Evolutionary conservation across 2,797 vertebrate species (phyloP), one percentile per base, ranked within the genome.

Genomic region (Vireo griseus): DNA sequence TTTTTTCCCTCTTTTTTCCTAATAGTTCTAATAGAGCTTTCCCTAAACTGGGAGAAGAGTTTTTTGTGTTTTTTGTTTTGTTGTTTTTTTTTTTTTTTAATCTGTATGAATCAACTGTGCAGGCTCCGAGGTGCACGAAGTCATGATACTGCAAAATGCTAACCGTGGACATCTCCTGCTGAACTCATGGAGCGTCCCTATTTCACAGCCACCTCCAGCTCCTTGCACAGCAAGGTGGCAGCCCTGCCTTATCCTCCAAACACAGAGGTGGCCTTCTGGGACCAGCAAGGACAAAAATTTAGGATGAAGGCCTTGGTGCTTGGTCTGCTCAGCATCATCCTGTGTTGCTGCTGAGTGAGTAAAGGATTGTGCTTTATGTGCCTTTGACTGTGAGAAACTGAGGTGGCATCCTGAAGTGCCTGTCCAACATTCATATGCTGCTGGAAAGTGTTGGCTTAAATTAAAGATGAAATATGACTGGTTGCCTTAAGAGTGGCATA

Each of bases 191-290:
- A 33, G 37, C 5, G 5, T 9, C 20, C 20, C 6, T 44, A 6
- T 73, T 59, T 83, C 31, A 3, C 69, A 55, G 55, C 72, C 45
- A 42, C 26, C 24, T 72, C 35, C 31, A 52, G 39, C 76, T 68
- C 28, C 40, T 39, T 3, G 1, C 0, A 1, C 33, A 66, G 51
- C 0, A 0, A 57, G 39, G 35, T 72, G 67, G 45, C n/a, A 52
- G 29, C 44, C 20, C 66, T 57, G 40, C 45, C 58, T 83, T 48
- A 24, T 7, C 20, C 68, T 92, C 33, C 33, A 35, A 42, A 59
- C 29, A 8, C 44, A 35, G n/a, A 47, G 28, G 11, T 77, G 58
- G 24, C 44, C 16, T 59, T 69, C 35, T 0, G 0, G 33, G 31
- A 8, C 45, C 40, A n/a, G 19, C 1, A 1, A 66, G 44, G 52